Conservation (phyloP, 2,797 vertebrate genomes). For the Epinephelus coioides region DNA sequence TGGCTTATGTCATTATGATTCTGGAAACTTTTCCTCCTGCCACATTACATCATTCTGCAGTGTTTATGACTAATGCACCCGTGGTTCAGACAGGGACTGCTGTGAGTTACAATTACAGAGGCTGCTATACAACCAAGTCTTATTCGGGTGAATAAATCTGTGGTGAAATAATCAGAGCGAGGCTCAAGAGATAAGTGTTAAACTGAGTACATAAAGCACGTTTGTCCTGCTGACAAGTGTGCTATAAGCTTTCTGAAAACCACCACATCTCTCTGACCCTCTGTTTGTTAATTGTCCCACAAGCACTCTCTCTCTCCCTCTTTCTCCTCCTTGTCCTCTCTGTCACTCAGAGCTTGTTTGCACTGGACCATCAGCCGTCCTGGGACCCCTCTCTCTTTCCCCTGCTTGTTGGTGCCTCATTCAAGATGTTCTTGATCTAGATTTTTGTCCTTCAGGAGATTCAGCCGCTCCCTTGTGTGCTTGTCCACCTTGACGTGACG, state of each 20-base stretch:
- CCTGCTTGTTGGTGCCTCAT: not conserved
- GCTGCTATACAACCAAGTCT: conserved; percentile 15
- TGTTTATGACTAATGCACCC: conserved; percentile 50
- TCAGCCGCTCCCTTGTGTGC: not conserved
- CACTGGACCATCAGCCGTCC: not conserved
- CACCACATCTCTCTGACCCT: not conserved
- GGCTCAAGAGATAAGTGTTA: not conserved
- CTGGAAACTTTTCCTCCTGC: conserved; percentile 24
- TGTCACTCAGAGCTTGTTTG: not conserved
- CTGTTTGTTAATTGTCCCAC: not conserved
- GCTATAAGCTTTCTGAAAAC: not conserved
- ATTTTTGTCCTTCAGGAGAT: not conserved
- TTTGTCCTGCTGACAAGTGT: not conserved
- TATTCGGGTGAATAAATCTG: not conserved
- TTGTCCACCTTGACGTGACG: not conserved
- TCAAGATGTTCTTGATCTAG: not conserved
- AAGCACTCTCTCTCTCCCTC: not conserved
- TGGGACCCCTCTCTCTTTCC: not conserved
- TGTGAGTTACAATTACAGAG: conserved; percentile 23
- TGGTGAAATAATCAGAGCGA: not conserved
- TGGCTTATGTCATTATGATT: conserved; percentile 20
- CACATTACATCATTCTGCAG: conserved; percentile 53
- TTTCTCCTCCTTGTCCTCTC: not conserved
- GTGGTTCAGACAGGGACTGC: conserved; percentile 25
- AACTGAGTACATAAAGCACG: too few relatives aligned